These are phyloP conservation scores for Drosophila pegasa DNA, from an alignment of 2,888 invertebrate species.

Conservation along the genomic window DNA sequence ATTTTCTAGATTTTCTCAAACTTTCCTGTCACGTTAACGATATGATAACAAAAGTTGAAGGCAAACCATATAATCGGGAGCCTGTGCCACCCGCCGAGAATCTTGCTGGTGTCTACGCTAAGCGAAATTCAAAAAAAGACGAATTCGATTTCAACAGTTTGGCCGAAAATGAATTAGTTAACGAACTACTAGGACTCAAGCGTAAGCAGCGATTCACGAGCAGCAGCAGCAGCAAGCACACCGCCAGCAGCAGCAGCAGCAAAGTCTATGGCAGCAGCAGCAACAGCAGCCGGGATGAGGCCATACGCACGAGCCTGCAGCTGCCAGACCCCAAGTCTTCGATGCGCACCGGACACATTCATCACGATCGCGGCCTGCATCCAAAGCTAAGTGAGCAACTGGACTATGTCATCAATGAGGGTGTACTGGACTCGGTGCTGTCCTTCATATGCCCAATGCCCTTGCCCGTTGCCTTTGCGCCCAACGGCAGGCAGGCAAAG, in stretches of 20 bases:
- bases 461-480: conserved; percentile 48
- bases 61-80: conserved; percentile 62
- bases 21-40: conserved; percentile 85
- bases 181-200: conserved; percentile 71
- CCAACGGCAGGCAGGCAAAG: conserved; percentile 33
- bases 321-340: conserved; percentile 34
- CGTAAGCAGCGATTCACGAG: conserved; percentile 22
- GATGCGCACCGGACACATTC: conserved; percentile 44
- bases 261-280: not conserved
- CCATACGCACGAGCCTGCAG: conserved; percentile 29
- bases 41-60: conserved; percentile 78
- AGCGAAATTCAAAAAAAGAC: conserved; percentile 65
- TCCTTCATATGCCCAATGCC: conserved; percentile 88
- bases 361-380: conserved; percentile 69
- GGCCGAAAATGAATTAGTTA: conserved; percentile 82
- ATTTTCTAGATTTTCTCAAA: conserved; percentile 85
- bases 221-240: not conserved
- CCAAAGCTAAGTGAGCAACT: conserved; percentile 81
- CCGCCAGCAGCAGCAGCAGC: not conserved
- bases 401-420: conserved; percentile 90
- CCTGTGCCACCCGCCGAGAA: conserved; percentile 61
- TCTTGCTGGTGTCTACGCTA: conserved; percentile 20
- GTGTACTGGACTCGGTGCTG: conserved; percentile 92
- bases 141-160: conserved; percentile 81
- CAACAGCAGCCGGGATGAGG: conserved; percentile 31